Evolutionary conservation across 2,888 invertebrate species (phyloP).

Genomic region (Drosophila infuscata): DNA sequence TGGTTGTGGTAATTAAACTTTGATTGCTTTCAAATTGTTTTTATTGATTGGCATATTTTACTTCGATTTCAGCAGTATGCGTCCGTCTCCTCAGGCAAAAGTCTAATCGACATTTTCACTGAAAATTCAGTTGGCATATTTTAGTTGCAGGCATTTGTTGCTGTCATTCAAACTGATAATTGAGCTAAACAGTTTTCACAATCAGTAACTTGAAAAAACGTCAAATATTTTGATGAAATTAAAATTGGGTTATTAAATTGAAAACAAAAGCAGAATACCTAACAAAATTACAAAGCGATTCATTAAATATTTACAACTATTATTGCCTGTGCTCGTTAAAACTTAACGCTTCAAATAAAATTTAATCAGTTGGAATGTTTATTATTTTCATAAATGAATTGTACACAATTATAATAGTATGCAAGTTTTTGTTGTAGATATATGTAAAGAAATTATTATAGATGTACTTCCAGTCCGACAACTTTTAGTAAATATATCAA

Average conservation of each 20-base stretch:
- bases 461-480: neutral
- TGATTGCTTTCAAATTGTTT: conserved; percentile 78
- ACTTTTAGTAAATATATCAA: conserved; percentile 10
- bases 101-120: conserved; percentile 14
- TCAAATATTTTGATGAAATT: neutral
- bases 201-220: conserved; percentile 1
- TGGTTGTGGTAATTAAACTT: conserved; percentile 76
- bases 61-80: conserved; percentile 14
- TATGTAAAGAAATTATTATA: neutral
- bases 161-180: conserved; percentile 38
- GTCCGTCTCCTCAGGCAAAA: conserved; percentile 19
- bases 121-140: conserved; percentile 24
- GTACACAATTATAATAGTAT: neutral
- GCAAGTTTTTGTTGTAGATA: neutral
- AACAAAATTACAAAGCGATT: neutral
- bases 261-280: neutral
- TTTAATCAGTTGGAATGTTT: neutral
- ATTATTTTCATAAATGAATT: neutral
- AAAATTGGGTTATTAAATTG: neutral
- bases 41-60: conserved; percentile 70
- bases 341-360: neutral
- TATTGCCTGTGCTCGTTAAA: neutral
- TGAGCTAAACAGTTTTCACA: conserved; percentile 23
- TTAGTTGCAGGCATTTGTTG: conserved; percentile 29
- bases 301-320: neutral